A percentile compares a stretch with the other conserved stretches of the same genome.
Evolutionary conservation across 2,113 vertebrate species (phyloP).

Genomic region (Carlito syrichta): DNA sequence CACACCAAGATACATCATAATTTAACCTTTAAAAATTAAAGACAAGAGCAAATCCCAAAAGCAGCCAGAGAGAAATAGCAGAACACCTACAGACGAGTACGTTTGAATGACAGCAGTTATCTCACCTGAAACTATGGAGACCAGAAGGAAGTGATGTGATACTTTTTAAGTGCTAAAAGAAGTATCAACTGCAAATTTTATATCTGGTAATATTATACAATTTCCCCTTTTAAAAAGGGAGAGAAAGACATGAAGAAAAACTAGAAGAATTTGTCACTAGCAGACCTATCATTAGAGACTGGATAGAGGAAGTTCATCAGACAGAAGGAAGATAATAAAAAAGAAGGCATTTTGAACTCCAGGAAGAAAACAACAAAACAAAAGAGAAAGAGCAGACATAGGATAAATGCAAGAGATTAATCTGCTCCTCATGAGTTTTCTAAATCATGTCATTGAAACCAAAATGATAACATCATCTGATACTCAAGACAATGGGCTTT

Average conservation of each 20-base stretch:
- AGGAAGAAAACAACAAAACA: not conserved
- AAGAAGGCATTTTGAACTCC: not conserved
- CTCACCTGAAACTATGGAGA: not conserved
- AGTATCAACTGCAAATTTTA: too few relatives aligned
- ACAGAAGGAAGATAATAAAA: not conserved
- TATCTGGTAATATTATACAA: too few relatives aligned
- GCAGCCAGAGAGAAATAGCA: not conserved
- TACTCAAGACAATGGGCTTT: too few relatives aligned
- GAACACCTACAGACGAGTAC: not conserved
- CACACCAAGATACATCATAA: not conserved
- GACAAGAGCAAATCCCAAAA: not conserved
- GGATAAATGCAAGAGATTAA: too few relatives aligned
- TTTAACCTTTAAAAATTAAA: not conserved
- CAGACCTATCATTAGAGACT: not conserved
- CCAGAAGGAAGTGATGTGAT: not conserved
- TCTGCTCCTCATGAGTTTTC: too few relatives aligned
- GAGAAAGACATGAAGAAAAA: too few relatives aligned
- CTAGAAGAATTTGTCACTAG: not conserved
- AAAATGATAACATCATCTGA: too few relatives aligned
- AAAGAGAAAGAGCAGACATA: not conserved
- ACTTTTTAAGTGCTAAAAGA: too few relatives aligned
- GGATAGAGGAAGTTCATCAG: not conserved
- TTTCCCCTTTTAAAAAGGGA: too few relatives aligned
- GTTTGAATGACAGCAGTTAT: not conserved
- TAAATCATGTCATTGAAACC: too few relatives aligned